Evolutionary conservation across 2,888 invertebrate species (phyloP).

Genomic region (Drosophila crucigera): DNA sequence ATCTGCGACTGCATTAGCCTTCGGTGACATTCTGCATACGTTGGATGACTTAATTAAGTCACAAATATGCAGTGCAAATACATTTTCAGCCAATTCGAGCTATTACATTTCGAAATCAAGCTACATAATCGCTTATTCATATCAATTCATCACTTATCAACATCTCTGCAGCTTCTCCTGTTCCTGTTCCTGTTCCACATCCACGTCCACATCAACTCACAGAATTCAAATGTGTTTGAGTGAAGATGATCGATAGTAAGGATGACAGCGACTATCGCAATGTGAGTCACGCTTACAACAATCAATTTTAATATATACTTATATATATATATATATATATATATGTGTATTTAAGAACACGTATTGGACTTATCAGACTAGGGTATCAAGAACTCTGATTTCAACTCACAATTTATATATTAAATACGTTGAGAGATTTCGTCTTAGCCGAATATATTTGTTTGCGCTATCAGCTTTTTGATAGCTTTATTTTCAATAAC

Average conservation of each 20-base stretch:
- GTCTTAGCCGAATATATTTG: too few relatives aligned
- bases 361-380: not conserved
- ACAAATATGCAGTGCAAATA: conserved; percentile 39
- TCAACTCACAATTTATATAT: not conserved
- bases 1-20: not conserved
- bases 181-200: too few relatives aligned
- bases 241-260: not conserved
- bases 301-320: not conserved
- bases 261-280: not conserved
- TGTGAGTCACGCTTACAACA: not conserved
- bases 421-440: too few relatives aligned
- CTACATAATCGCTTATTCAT: conserved; percentile 25
- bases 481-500: too few relatives aligned
- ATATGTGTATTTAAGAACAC: too few relatives aligned
- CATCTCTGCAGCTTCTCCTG: not conserved
- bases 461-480: too few relatives aligned
- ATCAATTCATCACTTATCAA: conserved; percentile 16
- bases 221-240: not conserved
- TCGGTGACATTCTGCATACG: conserved; percentile 1
- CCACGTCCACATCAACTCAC: not conserved
- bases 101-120: conserved; percentile 23
- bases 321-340: too few relatives aligned
- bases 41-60: conserved; percentile 59
- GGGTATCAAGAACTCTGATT: too few relatives aligned
- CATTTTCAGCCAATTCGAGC: conserved; percentile 18